Evolutionary conservation across 2,888 invertebrate species (phyloP).

Genomic region (Cheilosia vulpina): DNA sequence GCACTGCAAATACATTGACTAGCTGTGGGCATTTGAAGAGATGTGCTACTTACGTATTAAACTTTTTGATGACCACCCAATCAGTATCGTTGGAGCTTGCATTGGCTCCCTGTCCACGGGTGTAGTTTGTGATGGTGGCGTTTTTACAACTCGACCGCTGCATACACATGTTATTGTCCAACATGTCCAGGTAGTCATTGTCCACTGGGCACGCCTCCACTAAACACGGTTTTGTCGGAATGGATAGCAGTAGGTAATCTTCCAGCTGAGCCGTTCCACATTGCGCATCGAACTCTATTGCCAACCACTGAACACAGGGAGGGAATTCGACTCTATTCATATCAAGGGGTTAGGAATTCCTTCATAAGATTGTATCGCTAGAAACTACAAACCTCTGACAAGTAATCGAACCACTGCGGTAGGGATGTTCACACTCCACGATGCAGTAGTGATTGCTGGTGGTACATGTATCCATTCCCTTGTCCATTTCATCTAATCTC

Average conservation of each 20-base stretch:
- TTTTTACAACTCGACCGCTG: constrained; percentile 76
- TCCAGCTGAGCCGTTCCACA: constrained; percentile 97
- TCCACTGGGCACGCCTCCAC: constrained; percentile 75
- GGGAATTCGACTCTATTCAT: constrained; percentile 91
- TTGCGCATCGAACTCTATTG: constrained; percentile 95
- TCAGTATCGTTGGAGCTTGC: constrained; percentile 79
- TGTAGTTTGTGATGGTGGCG: constrained; percentile 78
- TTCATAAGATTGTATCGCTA: constrained; percentile 6
- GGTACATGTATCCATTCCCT: constrained; percentile 84
- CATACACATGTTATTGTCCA: constrained; percentile 80
- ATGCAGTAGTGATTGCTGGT: constrained; percentile 95
- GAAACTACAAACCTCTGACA: constrained; percentile 88
- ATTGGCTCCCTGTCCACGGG: constrained; percentile 78
- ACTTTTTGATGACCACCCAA: constrained; percentile 88
- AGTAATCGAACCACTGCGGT: constrained; percentile 93
- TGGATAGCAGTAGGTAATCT: constrained; percentile 91
- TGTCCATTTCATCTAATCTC: constrained; percentile 79
- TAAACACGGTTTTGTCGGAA: constrained; percentile 84
- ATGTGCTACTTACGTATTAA: constrained; percentile 84
- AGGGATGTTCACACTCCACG: constrained; percentile 98
- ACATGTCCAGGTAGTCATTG: constrained; percentile 81
- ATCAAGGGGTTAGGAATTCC: not conserved
- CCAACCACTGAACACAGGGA: constrained; percentile 94
- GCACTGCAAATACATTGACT: constrained; percentile 76
- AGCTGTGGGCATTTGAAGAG: not conserved